These are phyloP conservation scores for Onychorhynchus coronatus DNA, from an alignment of 2,113 vertebrate species.

Conservation along the genomic window DNA sequence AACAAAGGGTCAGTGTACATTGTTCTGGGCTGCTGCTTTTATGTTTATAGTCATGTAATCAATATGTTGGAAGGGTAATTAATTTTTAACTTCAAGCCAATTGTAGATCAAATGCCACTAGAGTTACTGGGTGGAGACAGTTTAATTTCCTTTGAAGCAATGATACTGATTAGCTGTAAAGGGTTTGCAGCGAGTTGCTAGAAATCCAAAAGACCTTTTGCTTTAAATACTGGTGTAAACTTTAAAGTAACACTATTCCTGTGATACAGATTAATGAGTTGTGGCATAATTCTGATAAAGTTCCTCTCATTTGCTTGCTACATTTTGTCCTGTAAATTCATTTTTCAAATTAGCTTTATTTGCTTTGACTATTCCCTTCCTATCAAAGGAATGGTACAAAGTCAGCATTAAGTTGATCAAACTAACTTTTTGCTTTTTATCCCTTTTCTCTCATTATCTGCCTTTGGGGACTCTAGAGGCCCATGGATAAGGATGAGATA, in stretches of 20 bases:
- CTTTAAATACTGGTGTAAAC: constrained; percentile 44
- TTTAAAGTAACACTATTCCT: constrained; percentile 44
- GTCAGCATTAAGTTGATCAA: constrained; percentile 16
- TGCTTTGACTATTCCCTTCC: neutral
- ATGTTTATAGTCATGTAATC: constrained; percentile 81
- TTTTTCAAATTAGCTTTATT: constrained; percentile 37
- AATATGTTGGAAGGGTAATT: constrained; percentile 82
- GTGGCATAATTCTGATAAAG: constrained; percentile 26
- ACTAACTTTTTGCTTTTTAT: constrained; percentile 20
- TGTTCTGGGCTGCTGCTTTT: constrained; percentile 76
- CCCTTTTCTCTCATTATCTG: neutral
- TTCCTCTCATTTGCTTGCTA: neutral
- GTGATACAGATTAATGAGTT: constrained; percentile 4
- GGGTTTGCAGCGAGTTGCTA: neutral
- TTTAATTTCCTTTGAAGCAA: constrained; percentile 75
- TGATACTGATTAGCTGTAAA: constrained; percentile 67
- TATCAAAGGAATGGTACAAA: constrained; percentile 39
- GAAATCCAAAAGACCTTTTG: constrained; percentile 50
- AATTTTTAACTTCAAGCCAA: constrained; percentile 80
- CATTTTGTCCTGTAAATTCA: constrained; percentile 19
- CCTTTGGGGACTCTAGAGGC: neutral
- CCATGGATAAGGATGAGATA: neutral
- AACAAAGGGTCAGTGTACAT: constrained; percentile 73
- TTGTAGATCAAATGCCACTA: constrained; percentile 76
- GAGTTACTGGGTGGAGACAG: constrained; percentile 72